A percentile compares a stretch with the other conserved stretches of the same genome.
Conservation (phyloP, 2,797 vertebrate species). For the Onychomys arenicola region DNA sequence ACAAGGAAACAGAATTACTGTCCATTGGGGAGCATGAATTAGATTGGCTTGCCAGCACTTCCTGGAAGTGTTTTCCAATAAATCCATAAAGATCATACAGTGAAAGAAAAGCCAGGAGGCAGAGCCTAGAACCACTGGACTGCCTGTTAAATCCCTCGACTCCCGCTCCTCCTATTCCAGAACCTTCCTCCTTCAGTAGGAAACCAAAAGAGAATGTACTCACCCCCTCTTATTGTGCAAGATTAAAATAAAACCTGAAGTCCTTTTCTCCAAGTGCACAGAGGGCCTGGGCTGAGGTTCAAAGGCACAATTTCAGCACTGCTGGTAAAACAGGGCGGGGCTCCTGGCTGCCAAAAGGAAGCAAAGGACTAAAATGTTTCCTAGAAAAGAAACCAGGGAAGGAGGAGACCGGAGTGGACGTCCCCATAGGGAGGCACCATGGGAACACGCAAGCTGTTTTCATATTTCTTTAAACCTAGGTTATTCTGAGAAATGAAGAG, state of each 20-base stretch:
- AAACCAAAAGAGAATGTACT: background rate
- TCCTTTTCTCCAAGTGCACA: slow-evolving; percentile 53
- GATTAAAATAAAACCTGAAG: slow-evolving; percentile 40
- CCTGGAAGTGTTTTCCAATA: slow-evolving; percentile 87
- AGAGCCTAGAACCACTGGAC: slow-evolving; percentile 61
- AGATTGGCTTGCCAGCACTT: slow-evolving; percentile 82
- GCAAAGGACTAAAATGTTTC: slow-evolving; percentile 60
- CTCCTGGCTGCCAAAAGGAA: background rate
- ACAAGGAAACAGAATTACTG: slow-evolving; percentile 81
- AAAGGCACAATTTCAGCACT: slow-evolving; percentile 50
- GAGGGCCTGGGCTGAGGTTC: slow-evolving; percentile 40
- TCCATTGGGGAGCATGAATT: slow-evolving; percentile 74
- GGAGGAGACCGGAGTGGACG: slow-evolving; percentile 35
- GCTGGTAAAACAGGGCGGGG: slow-evolving; percentile 37
- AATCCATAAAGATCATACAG: slow-evolving; percentile 75
- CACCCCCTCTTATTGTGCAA: slow-evolving; percentile 18
- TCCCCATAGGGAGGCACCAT: background rate
- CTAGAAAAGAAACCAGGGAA: slow-evolving; percentile 69
- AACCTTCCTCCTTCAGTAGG: background rate
- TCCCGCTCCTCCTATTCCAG: background rate
- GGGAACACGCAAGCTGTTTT: background rate
- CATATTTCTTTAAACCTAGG: background rate
- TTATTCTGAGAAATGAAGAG: slow-evolving; percentile 4
- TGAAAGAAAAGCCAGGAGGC: slow-evolving; percentile 76
- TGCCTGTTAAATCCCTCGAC: slow-evolving; percentile 66